Base-by-base conservation (phyloP, 2,888 invertebrate genomes). In the Harpalus rubripes region DNA sequence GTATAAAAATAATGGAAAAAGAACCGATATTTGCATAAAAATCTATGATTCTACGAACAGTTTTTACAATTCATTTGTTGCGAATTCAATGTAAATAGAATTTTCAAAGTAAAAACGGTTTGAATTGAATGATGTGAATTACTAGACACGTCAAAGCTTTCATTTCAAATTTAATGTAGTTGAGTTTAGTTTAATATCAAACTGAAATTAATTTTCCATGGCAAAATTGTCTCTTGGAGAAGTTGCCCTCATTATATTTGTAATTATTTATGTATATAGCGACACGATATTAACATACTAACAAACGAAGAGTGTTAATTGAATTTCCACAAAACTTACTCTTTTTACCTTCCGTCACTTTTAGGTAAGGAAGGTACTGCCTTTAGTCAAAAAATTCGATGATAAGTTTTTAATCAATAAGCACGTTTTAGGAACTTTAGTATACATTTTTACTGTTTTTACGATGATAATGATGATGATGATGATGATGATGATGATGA, bases 51-150 rank as follows among this genome's bases (percentile, higher is more conserved):
- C 16, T 16, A 59, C 59, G 59, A 59, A 59, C 59, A 59, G 59
- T 15, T 59, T 59, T 59, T 59, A 59, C 59, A 59, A 59, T 59
- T 59, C 44, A 52, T 52, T 52, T 52, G 44, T 52, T 52, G 10
- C 44, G 44, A 52, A 8, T 52, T 52, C 10, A 52, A 52, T 52
- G 44, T 52, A 52, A 52, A 52, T 52, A 52, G 44, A 52, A 52
- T 52, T 8, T 52, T 52, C 44, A 52, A 52, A 52, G 44, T 52
- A 52, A 52, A 52, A 52, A 52, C 44, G 44, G 44, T 52, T 52
- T 52, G 44, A 8, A 52, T 52, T 52, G 44, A 52, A 52, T 10
- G 44, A 52, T 52, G 44, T 10, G 44, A 52, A 52, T 52, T 52
- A 52, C 44, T 10, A 52, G 44, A 52, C 44, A 52, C 10, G 44